Base-by-base conservation (phyloP, 2,888 invertebrate genomes). In the Drosophila picticornis region DNA sequence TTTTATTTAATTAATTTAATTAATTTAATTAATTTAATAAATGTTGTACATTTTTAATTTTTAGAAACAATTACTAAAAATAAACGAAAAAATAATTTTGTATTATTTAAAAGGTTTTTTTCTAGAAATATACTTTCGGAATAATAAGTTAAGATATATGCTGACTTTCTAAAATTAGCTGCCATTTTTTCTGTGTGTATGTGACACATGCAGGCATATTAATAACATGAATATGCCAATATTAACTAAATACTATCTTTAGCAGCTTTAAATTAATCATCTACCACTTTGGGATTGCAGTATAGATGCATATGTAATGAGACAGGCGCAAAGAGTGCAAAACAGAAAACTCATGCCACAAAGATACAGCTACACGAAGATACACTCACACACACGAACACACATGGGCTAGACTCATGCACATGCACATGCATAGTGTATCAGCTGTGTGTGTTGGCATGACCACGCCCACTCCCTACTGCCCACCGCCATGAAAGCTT, bases 341-440 rank as follows among this genome's bases (percentile, higher is more conserved):
- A 58, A 68, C 60, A 58, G 61, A 78, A 84, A 73, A 73, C 84
- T 66, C 81, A 73, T 48, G 51, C 70, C 70, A 51, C 77, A 72
- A 60, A 68, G 57, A 48, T 56, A 71, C 75, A 82, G 16, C 38
- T 11, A 48, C 53, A 63, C 57, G 48, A n/a, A 65, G 46, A 69
- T n/a, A 62, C 53, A 70, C 46, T 48, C 25, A 62, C 53, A 70
- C 46, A 52, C 58, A 60, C 29, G 56, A 22, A 38, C 34, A 52
- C 51, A 64, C 31, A 68, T 25, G 50, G 25, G 53, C 22, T 13
- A 46, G n/a, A 43, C 34, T 53, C 36, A 62, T 60, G 61, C 65
- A 65, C 62, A 72, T 79, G 73, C 74, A 79, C 64, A 71, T 62
- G 72, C 76, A 84, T 74, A 84, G 82, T 75, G 85, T 88, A 75